phyloP scores from a whole-genome alignment of 23 tunicate species.

The Botrylloides violaceus region DNA sequence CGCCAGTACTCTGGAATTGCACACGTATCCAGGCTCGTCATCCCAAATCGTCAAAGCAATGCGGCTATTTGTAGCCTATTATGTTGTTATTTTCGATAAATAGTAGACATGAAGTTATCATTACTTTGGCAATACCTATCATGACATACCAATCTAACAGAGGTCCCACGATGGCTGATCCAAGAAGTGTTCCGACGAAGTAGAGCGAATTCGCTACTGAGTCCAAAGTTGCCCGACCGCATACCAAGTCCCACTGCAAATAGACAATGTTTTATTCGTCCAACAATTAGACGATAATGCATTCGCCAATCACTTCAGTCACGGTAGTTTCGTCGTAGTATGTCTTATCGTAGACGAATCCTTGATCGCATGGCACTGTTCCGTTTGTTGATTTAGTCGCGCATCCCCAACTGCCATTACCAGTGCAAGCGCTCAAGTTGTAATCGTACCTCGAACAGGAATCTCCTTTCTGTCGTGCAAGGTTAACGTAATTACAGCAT shows the following conservation, averaged over 20 bases:
- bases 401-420: neutral
- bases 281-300: neutral
- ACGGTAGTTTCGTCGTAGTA: slow-evolving; percentile 22
- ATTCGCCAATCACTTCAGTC: slow-evolving; percentile 6
- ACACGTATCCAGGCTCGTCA: too few relatives aligned
- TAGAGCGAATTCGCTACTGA: neutral
- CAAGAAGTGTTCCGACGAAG: slow-evolving; percentile 3
- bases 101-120: too few relatives aligned
- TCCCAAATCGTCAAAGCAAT: too few relatives aligned
- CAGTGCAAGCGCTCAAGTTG: slow-evolving; percentile 5
- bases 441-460: slow-evolving; percentile 3
- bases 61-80: too few relatives aligned
- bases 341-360: slow-evolving; percentile 14
- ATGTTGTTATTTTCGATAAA: too few relatives aligned
- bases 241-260: slow-evolving; percentile 12
- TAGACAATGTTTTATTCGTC: neutral
- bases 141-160: neutral
- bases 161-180: slow-evolving; percentile 1
- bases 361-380: slow-evolving; percentile 7
- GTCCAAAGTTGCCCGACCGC: neutral
- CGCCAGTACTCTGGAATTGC: too few relatives aligned
- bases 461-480: neutral
- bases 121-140: too few relatives aligned
- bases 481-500: too few relatives aligned
- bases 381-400: neutral